Conservation (phyloP, 2,888 invertebrate species). For the Ecdyonurus torrentis region DNA sequence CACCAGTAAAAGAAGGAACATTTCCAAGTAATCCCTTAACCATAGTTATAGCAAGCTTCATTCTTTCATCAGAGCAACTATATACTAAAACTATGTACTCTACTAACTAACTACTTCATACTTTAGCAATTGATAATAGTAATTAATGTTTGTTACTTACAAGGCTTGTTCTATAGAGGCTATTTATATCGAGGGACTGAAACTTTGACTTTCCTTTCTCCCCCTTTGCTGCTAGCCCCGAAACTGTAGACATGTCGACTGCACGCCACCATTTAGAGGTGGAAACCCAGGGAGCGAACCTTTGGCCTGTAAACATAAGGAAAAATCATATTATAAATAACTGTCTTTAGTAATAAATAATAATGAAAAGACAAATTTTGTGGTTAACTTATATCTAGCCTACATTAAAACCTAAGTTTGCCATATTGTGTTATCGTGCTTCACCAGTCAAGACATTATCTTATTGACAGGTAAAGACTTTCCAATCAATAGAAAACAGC, state of each 20-base stretch:
- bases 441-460: no score
- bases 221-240: conserved; percentile 71
- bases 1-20: no score
- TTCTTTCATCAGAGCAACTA: no score
- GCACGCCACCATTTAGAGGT: conserved; percentile 81
- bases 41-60: no score
- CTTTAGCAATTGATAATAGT: no score
- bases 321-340: not conserved
- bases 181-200: conserved; percentile 96
- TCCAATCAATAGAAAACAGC: no score
- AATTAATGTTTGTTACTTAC: conserved; percentile 39
- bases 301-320: conserved; percentile 33
- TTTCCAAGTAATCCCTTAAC: no score
- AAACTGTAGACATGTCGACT: conserved; percentile 94
- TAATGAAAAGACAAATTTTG: not conserved
- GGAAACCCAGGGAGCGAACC: conserved; percentile 64
- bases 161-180: conserved; percentile 75
- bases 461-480: no score
- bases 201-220: conserved; percentile 89
- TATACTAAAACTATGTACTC: no score
- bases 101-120: no score
- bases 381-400: not conserved
- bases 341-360: not conserved
- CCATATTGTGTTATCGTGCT: no score
- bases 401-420: no score